Percentiles rank a stretch among this genome's conserved stretches.
Evolutionary conservation across 2,797 vertebrate genomes (phyloP).

Genomic region (Premnoplex brunnescens): DNA sequence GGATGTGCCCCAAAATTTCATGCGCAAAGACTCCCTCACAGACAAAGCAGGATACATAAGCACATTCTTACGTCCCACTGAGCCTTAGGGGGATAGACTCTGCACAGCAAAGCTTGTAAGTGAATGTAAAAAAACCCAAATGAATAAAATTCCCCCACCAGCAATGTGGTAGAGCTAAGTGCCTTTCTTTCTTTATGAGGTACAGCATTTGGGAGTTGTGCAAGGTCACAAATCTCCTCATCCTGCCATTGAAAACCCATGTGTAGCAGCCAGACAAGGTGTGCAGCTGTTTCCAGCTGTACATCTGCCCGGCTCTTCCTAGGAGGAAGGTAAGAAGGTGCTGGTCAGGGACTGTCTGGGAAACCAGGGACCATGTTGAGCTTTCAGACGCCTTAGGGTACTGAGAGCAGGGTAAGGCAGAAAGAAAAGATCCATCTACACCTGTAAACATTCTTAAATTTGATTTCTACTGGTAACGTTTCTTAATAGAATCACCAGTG

Average conservation of each 20-base stretch:
- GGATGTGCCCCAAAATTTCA: conserved; percentile 32
- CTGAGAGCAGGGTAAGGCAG: background rate
- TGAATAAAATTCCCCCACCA: accelerated
- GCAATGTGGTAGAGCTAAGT: background rate
- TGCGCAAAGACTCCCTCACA: background rate
- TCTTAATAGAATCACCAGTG: background rate
- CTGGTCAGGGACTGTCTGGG: background rate
- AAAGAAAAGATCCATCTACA: background rate
- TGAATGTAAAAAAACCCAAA: background rate
- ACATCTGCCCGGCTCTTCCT: background rate
- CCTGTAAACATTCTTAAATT: background rate
- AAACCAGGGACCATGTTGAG: background rate
- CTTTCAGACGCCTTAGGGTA: background rate
- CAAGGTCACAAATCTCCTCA: background rate
- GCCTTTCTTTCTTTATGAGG: background rate
- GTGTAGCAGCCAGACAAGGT: background rate
- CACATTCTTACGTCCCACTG: background rate
- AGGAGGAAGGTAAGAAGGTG: background rate
- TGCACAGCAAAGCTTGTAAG: background rate
- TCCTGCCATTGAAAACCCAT: background rate
- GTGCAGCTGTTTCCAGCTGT: background rate
- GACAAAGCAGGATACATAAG: background rate
- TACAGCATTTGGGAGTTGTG: background rate
- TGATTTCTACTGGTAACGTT: background rate
- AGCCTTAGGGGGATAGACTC: background rate